Conservation (phyloP, 1,140 invertebrate species). For the Diachasma alloeum region DNA sequence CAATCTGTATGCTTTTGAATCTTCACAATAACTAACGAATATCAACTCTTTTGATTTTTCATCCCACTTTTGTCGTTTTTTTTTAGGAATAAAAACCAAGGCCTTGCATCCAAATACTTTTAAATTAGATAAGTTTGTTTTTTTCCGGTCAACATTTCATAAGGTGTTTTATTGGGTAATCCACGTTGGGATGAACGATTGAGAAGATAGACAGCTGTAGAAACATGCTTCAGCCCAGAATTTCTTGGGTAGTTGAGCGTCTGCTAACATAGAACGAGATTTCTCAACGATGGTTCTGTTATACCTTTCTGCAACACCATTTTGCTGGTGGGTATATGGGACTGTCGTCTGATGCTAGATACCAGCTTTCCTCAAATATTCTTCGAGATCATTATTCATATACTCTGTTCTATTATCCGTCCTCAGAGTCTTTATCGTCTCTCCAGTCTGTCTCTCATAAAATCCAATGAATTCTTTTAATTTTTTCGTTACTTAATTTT, state of each 20-base stretch:
- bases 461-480: no score
- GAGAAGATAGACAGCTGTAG: slow-evolving; percentile 41
- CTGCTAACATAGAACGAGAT: slow-evolving; percentile 28
- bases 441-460: slow-evolving; percentile 32
- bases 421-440: slow-evolving; percentile 35
- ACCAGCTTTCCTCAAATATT: slow-evolving; percentile 25
- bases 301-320: slow-evolving; percentile 50
- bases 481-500: not conserved
- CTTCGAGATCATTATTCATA: slow-evolving; percentile 29
- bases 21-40: slow-evolving; percentile 54
- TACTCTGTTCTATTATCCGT: slow-evolving; percentile 44
- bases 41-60: slow-evolving; percentile 31
- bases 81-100: no score
- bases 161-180: slow-evolving; percentile 55
- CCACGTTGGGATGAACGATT: slow-evolving; percentile 44
- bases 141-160: slow-evolving; percentile 54
- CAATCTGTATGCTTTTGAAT: slow-evolving; percentile 50
- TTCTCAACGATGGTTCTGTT: slow-evolving; percentile 49
- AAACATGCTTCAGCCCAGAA: slow-evolving; percentile 50
- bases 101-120: slow-evolving; percentile 59
- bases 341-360: slow-evolving; percentile 38
- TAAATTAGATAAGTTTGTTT: slow-evolving; percentile 52
- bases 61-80: no score
- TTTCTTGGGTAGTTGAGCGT: slow-evolving; percentile 16
- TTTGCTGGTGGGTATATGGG: slow-evolving; percentile 50